Evolutionary conservation across 2,888 invertebrate genomes (phyloP), one percentile per base, ranked within the genome.

Genomic region (Protonemura montana): DNA sequence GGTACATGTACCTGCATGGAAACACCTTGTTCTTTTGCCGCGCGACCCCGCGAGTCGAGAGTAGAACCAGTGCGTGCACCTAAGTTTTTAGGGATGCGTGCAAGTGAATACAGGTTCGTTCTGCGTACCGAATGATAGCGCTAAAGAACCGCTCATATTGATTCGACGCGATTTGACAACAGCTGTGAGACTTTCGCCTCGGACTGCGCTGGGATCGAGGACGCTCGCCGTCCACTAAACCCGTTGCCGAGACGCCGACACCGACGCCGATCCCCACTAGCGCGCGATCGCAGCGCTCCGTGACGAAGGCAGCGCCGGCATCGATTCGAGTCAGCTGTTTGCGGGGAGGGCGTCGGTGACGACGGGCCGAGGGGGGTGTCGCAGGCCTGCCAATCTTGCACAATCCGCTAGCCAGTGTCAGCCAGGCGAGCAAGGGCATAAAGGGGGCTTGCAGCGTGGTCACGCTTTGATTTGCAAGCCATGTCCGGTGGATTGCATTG

Each of bases 251-350:
- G 59, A 21, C 59, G 13, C 59, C 59, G 59, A 3, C 6, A 21
- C 1, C 59, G 59, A 59, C 59, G 59, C 59, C 59, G 59, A 21
- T 35, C 35, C 35, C 35, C 35, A 35, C 35, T 35, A 35, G 59
- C 59, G 59, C 2, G 16, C 59, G 21, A 59, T 21, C 59, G 59
- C 3, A 21, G 16, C 59, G 59, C 59, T 59, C 59, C 59, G 59
- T 59, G 59, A 59, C 59, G 59, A 13, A 59, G 59, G 59, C 59
- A 59, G 59, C 59, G 59, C 21, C 59, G 59, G 21, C 59, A 59
- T 59, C 59, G 59, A 59, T 59, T 59, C 59, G 59, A 59, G 59
- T 59, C 59, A 59, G 59, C 59, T 59, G 59, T 7, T 59, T 59
- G 59, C 59, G 16, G 59, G 13, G 59, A 59, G 59, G 59, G 59